Conservation (phyloP, 2,888 invertebrate genomes). For the Volucella inanis region DNA sequence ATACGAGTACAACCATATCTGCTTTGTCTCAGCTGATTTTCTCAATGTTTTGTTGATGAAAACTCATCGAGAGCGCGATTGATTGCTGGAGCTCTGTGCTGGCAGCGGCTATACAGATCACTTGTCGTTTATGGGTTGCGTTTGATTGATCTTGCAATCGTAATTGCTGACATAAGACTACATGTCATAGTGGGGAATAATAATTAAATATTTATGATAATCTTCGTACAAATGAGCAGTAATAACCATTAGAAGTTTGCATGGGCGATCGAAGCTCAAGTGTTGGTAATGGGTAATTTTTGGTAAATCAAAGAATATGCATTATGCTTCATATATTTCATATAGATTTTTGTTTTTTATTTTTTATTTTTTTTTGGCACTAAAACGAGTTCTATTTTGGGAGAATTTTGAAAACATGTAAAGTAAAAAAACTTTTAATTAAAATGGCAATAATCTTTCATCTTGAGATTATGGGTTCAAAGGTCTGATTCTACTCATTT, state of each 20-base stretch:
- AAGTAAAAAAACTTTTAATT: no score
- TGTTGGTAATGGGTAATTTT: no score
- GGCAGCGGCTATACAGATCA: not conserved
- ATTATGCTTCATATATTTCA: no score
- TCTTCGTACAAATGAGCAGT: conserved; percentile 8
- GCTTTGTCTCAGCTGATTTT: conserved; percentile 10
- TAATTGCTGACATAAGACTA: conserved; percentile 1
- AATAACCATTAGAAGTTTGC: conserved; percentile 20
- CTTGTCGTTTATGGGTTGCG: not conserved
- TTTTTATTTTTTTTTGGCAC: no score
- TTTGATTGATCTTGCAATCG: not conserved
- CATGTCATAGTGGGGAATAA: not conserved
- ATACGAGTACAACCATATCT: not conserved
- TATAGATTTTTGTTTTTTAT: no score
- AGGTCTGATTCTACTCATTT: no score
- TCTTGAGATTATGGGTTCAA: no score
- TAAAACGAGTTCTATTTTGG: no score
- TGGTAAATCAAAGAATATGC: no score
- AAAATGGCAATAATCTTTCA: no score
- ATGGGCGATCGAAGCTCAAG: no score
- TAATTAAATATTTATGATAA: conserved; percentile 18
- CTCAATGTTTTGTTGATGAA: not conserved
- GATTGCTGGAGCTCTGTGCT: conserved; percentile 1
- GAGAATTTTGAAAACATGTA: no score
- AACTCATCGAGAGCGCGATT: conserved; percentile 10